These are phyloP conservation scores for Vulpes vulpes DNA, from an alignment of 2,113 vertebrate species.

Conservation along the genomic window DNA sequence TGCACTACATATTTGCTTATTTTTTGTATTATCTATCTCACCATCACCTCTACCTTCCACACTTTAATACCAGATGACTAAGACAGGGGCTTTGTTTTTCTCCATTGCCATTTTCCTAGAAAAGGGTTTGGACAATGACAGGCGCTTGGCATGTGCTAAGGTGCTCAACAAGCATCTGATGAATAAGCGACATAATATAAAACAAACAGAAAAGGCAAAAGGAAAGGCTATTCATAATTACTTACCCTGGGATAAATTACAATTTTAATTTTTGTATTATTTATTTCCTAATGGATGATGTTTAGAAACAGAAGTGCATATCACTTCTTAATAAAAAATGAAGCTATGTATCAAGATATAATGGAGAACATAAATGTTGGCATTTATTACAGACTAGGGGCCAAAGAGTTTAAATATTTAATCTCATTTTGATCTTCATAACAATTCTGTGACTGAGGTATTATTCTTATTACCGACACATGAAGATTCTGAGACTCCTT, in stretches of 20 bases:
- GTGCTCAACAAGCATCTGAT: neutral
- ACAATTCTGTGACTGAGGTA: neutral
- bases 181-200: neutral
- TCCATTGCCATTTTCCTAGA: neutral
- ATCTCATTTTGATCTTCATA: neutral
- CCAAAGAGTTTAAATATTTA: neutral
- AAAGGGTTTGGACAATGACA: neutral
- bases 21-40: neutral
- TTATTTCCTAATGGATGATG: neutral
- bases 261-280: constrained; percentile 12
- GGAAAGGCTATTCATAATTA: neutral
- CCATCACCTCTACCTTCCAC: neutral
- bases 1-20: neutral
- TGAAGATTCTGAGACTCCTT: neutral
- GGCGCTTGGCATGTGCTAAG: neutral
- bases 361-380: neutral
- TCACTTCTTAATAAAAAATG: constrained; percentile 22
- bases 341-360: neutral
- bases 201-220: neutral
- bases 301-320: neutral
- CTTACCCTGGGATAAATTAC: neutral
- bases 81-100: neutral
- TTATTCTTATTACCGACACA: neutral
- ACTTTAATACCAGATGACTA: neutral
- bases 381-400: neutral